phyloP scores from a whole-genome alignment of 2,797 vertebrate species.

The Pantherophis alleghaniensis region DNA sequence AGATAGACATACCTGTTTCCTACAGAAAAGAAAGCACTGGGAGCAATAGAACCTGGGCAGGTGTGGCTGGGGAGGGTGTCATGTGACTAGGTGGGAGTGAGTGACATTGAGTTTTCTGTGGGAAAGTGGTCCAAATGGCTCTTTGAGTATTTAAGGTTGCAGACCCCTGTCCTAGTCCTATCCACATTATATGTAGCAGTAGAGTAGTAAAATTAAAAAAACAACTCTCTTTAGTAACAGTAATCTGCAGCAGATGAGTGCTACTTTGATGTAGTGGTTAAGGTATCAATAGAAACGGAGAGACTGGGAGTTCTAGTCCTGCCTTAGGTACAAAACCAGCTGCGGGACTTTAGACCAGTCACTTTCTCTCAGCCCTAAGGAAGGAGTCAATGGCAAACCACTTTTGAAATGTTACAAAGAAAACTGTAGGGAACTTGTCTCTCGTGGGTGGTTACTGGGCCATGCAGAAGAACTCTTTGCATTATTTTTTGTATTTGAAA shows the following conservation, averaged over 20 bases:
- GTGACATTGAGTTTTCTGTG: too few species aligned
- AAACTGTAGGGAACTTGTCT: neutral
- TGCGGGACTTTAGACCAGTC: neutral
- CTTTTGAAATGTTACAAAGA: neutral
- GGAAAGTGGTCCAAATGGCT: too few species aligned
- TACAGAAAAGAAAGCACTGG: too few species aligned
- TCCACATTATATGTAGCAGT: neutral
- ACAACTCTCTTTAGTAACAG: neutral
- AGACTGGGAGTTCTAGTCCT: neutral
- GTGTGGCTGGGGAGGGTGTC: too few species aligned
- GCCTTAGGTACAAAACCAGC: neutral
- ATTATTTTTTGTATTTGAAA: neutral
- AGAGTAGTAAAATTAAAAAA: neutral
- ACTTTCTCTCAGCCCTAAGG: neutral
- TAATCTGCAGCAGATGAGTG: neutral
- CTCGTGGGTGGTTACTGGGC: neutral
- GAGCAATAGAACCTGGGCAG: too few species aligned
- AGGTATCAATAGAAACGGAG: neutral
- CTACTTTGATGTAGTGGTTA: neutral
- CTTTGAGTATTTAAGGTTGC: too few species aligned
- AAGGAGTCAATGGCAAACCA: neutral
- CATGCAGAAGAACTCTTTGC: neutral
- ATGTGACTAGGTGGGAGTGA: too few species aligned
- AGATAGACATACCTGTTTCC: too few species aligned
- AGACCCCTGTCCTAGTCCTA: neutral